A percentile compares a stretch with the other conserved stretches of the same genome.
phyloP scores from a whole-genome alignment of 2,113 vertebrate species.

The Ardeotis arabs region DNA sequence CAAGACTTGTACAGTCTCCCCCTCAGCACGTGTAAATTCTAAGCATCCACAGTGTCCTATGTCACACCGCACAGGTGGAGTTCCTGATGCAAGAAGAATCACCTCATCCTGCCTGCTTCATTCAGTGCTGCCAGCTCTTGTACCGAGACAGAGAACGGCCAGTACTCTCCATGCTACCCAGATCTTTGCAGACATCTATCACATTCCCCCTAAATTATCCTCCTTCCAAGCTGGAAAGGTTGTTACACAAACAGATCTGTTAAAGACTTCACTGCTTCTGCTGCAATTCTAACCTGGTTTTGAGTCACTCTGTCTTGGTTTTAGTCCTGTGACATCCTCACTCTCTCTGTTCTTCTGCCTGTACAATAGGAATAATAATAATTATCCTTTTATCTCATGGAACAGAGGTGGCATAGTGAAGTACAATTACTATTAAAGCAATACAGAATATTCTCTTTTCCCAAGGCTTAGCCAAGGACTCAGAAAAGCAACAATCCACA shows the following conservation, averaged over 20 bases:
- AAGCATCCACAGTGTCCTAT: background rate
- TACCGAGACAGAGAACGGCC: background rate
- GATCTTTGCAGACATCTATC: background rate
- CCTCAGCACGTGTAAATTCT: background rate
- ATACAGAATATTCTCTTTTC: background rate
- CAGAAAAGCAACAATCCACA: slow-evolving; percentile 15
- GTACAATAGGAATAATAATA: background rate
- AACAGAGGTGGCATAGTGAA: background rate
- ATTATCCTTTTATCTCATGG: background rate
- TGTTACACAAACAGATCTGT: background rate
- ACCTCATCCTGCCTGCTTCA: background rate
- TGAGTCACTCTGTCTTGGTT: background rate
- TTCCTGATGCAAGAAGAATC: background rate
- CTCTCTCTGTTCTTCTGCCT: background rate
- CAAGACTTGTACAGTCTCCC: background rate
- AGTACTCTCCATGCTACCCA: background rate
- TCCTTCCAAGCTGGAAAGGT: background rate
- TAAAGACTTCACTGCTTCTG: background rate
- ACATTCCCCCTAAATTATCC: background rate
- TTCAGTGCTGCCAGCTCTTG: background rate
- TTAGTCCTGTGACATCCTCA: background rate
- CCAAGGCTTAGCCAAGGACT: slow-evolving; percentile 34
- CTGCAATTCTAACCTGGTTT: background rate
- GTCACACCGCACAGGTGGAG: background rate
- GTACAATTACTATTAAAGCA: background rate